Base-by-base conservation (phyloP, 35 echinoderm and acorn worm species). In the Acanthaster planci region DNA sequence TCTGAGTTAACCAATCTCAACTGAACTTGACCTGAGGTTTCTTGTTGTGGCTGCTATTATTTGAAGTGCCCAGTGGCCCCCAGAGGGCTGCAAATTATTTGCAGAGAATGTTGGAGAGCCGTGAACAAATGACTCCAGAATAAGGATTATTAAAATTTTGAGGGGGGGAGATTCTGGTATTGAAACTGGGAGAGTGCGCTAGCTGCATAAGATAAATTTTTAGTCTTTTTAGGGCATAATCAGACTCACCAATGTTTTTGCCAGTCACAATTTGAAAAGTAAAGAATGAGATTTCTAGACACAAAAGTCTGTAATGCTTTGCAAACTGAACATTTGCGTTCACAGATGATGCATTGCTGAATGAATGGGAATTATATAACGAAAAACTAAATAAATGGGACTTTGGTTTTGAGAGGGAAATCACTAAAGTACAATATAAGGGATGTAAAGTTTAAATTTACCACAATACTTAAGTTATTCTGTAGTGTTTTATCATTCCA, bases 161-260 rank as follows among this genome's bases (percentile, higher is more conserved):
- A 12, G 12, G 42, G 12, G 12, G 42, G 42, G 12, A 47, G 64
- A 26, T 19, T 19, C 19, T 72, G 64, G 23, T 72, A 31, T 68
- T 30, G 30, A 72, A 36, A 23, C 26, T 2, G 23, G 30, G 34
- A 34, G 64, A n/a, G 64, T 72, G 29, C 15, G 26, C 14, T 26
- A 27, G 23, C n/a, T 72, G 23, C 26, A 72, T 72, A 72, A 72
- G 64, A 72, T 72, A 72, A 72, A 72, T 72, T 27, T 72, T 72
- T 72, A 26, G 64, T 6, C 10, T 72, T 72, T 72, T 72, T 21
- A 31, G 29, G 23, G 64, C 10, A 8, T 4, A 29, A 72, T 10
- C 34, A 72, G 64, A 72, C 64, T 72, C 64, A 72, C 22, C 64
- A 72, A 72, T 72, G 64, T 72, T 26, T 14, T 26, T 72, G 21